Percentiles rank a stretch among this genome's conserved stretches.
Evolutionary conservation across 2,113 vertebrate species (phyloP).

Genomic region (Heteronetta atricapilla): DNA sequence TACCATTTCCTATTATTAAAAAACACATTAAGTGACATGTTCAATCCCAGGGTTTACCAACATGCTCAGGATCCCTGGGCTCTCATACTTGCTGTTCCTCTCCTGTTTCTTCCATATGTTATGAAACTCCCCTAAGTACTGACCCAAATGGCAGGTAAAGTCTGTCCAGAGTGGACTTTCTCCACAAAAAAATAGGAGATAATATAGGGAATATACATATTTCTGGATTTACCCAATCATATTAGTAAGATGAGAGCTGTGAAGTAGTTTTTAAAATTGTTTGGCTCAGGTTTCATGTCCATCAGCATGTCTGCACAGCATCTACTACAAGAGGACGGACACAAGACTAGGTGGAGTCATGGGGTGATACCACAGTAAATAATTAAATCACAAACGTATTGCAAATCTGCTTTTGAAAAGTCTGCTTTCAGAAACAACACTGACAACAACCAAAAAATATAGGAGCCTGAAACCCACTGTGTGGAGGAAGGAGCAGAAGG

Average conservation of each 20-base stretch:
- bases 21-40: not conserved
- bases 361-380: not conserved
- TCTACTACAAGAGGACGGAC: not conserved
- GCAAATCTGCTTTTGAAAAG: not conserved
- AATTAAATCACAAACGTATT: not conserved
- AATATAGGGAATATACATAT: not conserved
- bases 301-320: fast-evolving
- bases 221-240: not conserved
- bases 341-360: not conserved
- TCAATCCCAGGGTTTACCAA: not conserved
- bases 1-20: not conserved
- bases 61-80: not conserved
- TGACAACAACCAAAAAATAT: not conserved
- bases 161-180: not conserved
- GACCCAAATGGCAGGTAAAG: not conserved
- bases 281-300: not conserved
- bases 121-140: not conserved
- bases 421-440: not conserved
- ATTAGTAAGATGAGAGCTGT: not conserved
- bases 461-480: not conserved
- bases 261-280: not conserved
- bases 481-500: not conserved
- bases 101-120: not conserved
- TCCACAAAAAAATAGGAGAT: not conserved
- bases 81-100: not conserved